Percentiles rank a stretch among this genome's conserved stretches.
Conservation (phyloP, 1,140 invertebrate species). For the Holcopasites calliopsidis region DNA sequence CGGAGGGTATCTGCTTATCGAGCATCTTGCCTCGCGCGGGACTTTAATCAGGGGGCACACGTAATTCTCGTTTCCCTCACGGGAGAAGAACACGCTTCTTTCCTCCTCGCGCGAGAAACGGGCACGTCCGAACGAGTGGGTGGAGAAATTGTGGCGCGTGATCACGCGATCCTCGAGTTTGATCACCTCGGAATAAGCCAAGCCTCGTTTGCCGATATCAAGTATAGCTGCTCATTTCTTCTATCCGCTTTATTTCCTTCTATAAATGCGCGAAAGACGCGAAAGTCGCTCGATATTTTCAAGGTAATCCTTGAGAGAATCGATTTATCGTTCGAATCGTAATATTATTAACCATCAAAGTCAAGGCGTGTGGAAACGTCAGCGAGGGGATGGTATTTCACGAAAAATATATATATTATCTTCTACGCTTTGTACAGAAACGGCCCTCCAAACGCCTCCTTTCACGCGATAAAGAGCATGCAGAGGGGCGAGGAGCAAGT, state of each 20-base stretch:
- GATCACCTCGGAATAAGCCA: slow-evolving; percentile 1
- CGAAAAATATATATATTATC: slow-evolving; percentile 59
- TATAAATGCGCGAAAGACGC: background rate
- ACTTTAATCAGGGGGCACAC: slow-evolving; percentile 4
- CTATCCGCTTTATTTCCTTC: background rate
- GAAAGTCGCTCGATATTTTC: background rate
- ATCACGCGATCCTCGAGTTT: background rate
- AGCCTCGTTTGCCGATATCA: slow-evolving; percentile 1
- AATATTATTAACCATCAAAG: too few species aligned
- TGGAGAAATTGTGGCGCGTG: slow-evolving; percentile 1
- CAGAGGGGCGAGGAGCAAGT: slow-evolving; percentile 12
- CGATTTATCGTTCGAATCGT: too few species aligned
- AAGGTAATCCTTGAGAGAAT: too few species aligned
- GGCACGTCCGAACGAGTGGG: background rate
- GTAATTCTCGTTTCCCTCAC: slow-evolving; percentile 26
- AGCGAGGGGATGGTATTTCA: slow-evolving; percentile 31
- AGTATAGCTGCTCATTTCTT: background rate
- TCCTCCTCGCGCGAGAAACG: background rate
- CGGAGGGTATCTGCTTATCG: slow-evolving; percentile 41
- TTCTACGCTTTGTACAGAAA: slow-evolving; percentile 57
- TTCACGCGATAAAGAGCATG: slow-evolving; percentile 52
- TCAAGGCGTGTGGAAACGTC: too few species aligned
- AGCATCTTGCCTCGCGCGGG: slow-evolving; percentile 22
- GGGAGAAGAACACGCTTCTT: slow-evolving; percentile 7
- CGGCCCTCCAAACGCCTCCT: slow-evolving; percentile 56